Evolutionary conservation across 1,140 invertebrate species (phyloP).

Genomic region (Zaprionus nigranus): DNA sequence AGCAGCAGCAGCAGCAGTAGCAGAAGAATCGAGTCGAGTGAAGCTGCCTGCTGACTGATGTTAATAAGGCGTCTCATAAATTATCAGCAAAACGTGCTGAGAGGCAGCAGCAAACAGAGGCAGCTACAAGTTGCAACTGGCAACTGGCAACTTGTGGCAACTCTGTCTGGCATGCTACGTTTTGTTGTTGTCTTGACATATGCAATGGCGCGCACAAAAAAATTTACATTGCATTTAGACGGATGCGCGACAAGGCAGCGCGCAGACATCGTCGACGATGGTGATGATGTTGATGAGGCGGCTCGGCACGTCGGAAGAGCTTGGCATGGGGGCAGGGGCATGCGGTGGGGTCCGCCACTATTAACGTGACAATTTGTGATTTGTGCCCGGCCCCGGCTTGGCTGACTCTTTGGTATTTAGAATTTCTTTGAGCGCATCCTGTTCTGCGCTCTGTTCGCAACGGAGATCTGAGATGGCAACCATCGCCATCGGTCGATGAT

Average conservation of each 20-base stretch:
- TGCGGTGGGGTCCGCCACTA: constrained; percentile 53
- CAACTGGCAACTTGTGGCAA: constrained; percentile 9
- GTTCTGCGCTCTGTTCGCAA: constrained; percentile 36
- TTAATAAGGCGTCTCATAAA: constrained; percentile 83
- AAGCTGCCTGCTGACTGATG: constrained; percentile 66
- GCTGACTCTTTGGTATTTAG: constrained; percentile 73
- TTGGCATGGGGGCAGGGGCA: not conserved
- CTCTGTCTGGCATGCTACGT: constrained; percentile 14
- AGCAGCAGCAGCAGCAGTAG: constrained; percentile 14
- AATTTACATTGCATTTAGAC: constrained; percentile 83
- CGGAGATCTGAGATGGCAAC: constrained; percentile 54
- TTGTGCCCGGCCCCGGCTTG: constrained; percentile 64
- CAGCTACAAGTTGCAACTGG: constrained; percentile 16
- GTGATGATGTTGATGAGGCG: constrained; percentile 19
- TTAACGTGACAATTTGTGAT: constrained; percentile 83
- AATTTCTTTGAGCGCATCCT: constrained; percentile 65
- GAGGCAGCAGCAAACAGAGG: constrained; percentile 39
- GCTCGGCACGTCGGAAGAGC: constrained; percentile 6
- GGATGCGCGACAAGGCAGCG: constrained; percentile 68
- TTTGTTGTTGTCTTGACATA: constrained; percentile 77
- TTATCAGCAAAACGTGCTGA: constrained; percentile 78
- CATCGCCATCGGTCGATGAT: constrained; percentile 48
- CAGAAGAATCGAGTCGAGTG: constrained; percentile 10
- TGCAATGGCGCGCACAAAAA: constrained; percentile 80
- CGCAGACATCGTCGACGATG: constrained; percentile 35